These are phyloP conservation scores for Dimorphilus gyrociliatus DNA, from an alignment of 2,888 invertebrate species.

Conservation along the genomic window DNA sequence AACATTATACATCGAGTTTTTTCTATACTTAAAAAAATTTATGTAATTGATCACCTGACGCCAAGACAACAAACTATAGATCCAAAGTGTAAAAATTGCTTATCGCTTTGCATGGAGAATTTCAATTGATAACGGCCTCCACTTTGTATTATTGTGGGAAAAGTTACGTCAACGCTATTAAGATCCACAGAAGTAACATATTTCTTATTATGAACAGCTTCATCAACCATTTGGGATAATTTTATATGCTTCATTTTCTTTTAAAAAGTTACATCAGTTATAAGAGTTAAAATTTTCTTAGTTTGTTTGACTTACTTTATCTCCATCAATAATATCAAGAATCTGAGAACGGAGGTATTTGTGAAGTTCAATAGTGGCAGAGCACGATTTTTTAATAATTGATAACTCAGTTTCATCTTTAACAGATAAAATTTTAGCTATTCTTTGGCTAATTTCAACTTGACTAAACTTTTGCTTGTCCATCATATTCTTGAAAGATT, in stretches of 20 bases:
- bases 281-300: too few species aligned
- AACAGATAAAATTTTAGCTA: constrained; percentile 73
- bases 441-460: constrained; percentile 60
- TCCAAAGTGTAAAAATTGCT: constrained; percentile 82
- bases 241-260: constrained; percentile 91
- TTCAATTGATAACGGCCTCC: constrained; percentile 94
- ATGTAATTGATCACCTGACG: too few species aligned
- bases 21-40: too few species aligned
- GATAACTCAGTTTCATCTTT: constrained; percentile 85
- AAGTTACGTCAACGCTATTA: constrained; percentile 84
- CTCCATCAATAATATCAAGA: constrained; percentile 94
- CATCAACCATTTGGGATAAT: constrained; percentile 81
- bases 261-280: constrained; percentile 26
- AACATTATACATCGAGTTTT: too few species aligned
- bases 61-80: constrained; percentile 87
- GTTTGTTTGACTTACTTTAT: constrained; percentile 45
- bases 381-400: constrained; percentile 74
- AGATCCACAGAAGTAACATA: constrained; percentile 78
- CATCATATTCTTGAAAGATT: too few species aligned
- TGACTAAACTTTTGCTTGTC: constrained; percentile 8
- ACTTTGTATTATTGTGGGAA: constrained; percentile 95
- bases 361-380: constrained; percentile 78
- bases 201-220: constrained; percentile 83
- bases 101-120: constrained; percentile 83
- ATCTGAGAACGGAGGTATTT: constrained; percentile 93